Base-by-base conservation (phyloP, 2,888 invertebrate species). In the Synanthedon tipuliformis region DNA sequence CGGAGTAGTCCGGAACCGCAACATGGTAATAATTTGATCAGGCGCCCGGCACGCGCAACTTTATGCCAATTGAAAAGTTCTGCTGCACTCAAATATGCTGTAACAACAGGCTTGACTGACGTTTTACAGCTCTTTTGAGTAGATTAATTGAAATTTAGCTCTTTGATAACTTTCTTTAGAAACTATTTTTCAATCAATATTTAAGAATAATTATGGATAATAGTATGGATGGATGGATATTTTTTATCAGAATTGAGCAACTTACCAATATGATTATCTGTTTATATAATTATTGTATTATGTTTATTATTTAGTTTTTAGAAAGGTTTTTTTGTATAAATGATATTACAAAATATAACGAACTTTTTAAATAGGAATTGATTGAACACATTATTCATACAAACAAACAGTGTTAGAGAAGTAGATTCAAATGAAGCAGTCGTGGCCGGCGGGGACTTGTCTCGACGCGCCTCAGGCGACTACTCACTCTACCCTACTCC, bases 1-100 rank as follows among this genome's bases (percentile, higher is more conserved):
- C 71, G 68, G 65, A 63, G 66, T 67, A 74, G 73, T 67, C 71
- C 53, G 69, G 63, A 68, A 67, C 80, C 78, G 75, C 81, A 80
- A 81, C 80, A 79, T 73, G 75, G 78, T 75, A 81, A 84, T 86
- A 85, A 86, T 85, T 86, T 82, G 83, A 86, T 85, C 82, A 85
- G 71, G 73, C 74, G 73, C 78, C 73, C 71, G 66, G 68, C 64
- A 71, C 66, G 72, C 62, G 69, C 65, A 80, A 81, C 75, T 83
- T 78, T 75, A 73, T 77, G 74, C 75, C 80, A 82, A 84, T 80
- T 74, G 73, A 72, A 75, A 82, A 84, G 77, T 84, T 85, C 70
- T 62, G 63, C 75, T 75, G 75, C 77, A 77, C 71, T 70, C 62
- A 69, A 81, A 76, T 77, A 73, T 75, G 68, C 66, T 69, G 64